These are phyloP conservation scores for Cremastobaeus sp. DNA, from an alignment of 2,888 invertebrate genomes.

Conservation along the genomic window DNA sequence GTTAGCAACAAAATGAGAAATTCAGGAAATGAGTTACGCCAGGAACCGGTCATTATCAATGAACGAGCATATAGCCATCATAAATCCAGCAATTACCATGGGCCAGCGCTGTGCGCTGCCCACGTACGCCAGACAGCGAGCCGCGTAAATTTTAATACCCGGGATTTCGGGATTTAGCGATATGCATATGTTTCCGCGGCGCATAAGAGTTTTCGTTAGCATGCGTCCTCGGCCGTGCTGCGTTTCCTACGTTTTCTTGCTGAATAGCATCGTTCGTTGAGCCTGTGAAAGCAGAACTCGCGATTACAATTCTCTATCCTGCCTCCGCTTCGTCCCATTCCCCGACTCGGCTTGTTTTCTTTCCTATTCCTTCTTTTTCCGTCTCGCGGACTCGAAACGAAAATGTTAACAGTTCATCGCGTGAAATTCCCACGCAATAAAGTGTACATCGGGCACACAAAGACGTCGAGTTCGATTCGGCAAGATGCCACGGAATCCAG, in stretches of 20 bases:
- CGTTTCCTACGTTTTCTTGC: constrained; percentile 46
- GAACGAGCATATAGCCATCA: constrained; percentile 25
- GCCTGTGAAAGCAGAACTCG: constrained; percentile 48
- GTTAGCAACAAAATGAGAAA: too few species aligned
- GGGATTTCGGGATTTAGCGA: constrained; percentile 44
- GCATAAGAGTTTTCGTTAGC: constrained; percentile 61
- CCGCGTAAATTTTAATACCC: constrained; percentile 53
- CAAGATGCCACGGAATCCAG: constrained; percentile 3
- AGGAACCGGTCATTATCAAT: constrained; percentile 35
- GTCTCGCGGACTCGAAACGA: background rate
- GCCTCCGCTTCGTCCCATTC: background rate
- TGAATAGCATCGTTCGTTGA: constrained; percentile 53
- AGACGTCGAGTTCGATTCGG: constrained; percentile 19
- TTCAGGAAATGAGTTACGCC: too few species aligned
- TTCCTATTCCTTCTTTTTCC: constrained; percentile 2
- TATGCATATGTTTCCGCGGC: constrained; percentile 36
- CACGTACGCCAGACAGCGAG: constrained; percentile 17
- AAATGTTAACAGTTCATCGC: constrained; percentile 30
- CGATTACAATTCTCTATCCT: constrained; percentile 22
- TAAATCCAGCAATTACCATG: constrained; percentile 36
- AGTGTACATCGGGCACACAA: constrained; percentile 18
- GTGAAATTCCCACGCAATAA: constrained; percentile 38
- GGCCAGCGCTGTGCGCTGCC: constrained; percentile 20
- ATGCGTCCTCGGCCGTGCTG: constrained; percentile 55
- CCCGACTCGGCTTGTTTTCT: background rate